These are phyloP conservation scores for Clistopyga incitator DNA, from an alignment of 2,888 invertebrate species.

Conservation along the genomic window DNA sequence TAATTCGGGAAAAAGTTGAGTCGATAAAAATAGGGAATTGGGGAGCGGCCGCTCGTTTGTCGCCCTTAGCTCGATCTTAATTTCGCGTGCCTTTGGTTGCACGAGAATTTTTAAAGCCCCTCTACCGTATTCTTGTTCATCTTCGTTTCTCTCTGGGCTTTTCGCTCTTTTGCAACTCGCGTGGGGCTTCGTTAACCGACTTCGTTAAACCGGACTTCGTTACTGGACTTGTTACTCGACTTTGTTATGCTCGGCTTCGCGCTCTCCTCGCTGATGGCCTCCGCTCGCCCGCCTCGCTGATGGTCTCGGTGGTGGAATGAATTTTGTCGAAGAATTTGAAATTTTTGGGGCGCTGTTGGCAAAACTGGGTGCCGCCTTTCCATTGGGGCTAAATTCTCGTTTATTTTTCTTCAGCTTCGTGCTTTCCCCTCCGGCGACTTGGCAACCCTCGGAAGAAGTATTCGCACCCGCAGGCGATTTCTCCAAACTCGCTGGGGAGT, in stretches of 20 bases:
- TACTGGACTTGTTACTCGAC: conserved; percentile 63
- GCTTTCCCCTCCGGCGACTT: conserved; percentile 13
- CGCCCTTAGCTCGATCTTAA: conserved; percentile 44
- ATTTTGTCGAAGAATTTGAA: conserved; percentile 60
- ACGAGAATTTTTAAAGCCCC: conserved; percentile 46
- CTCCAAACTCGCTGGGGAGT: conserved; percentile 44
- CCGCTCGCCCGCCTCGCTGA: conserved; percentile 7
- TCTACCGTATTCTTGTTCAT: conserved; percentile 27
- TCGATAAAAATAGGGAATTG: conserved; percentile 52
- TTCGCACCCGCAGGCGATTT: conserved; percentile 53
- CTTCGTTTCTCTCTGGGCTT: conserved; percentile 35
- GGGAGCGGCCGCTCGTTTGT: conserved; percentile 23
- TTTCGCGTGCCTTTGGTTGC: conserved; percentile 60
- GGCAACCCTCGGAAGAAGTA: conserved; percentile 1
- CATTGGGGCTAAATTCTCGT: conserved; percentile 51
- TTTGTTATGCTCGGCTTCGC: conserved; percentile 52
- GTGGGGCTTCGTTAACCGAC: conserved; percentile 62
- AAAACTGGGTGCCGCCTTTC: conserved; percentile 15
- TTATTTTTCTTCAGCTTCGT: conserved; percentile 60
- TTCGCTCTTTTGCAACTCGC: conserved; percentile 19
- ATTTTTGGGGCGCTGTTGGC: conserved; percentile 30
- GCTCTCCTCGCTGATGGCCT: conserved; percentile 11
- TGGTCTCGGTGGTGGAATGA: conserved; percentile 41
- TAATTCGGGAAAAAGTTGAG: conserved; percentile 35
- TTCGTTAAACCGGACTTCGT: conserved; percentile 66